Percentiles rank a stretch among this genome's conserved stretches.
phyloP scores from a whole-genome alignment of 2,888 invertebrate genomes.

The Hemithea aestivaria region DNA sequence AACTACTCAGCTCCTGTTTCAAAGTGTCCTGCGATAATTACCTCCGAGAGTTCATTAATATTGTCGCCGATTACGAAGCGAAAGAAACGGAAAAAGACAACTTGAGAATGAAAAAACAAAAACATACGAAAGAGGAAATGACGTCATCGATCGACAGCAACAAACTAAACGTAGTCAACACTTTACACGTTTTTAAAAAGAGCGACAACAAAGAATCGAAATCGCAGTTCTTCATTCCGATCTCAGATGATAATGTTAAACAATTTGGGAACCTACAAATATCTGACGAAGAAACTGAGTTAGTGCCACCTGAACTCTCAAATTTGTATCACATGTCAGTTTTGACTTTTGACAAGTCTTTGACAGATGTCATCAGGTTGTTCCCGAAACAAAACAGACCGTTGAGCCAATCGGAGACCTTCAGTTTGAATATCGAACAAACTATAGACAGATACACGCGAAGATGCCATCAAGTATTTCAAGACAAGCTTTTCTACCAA shows the following conservation, averaged over 20 bases:
- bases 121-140: constrained; percentile 54
- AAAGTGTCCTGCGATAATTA: constrained; percentile 71
- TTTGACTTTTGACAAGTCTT: constrained; percentile 54
- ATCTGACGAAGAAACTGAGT: constrained; percentile 57
- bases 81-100: constrained; percentile 59
- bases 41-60: constrained; percentile 57
- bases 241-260: constrained; percentile 53
- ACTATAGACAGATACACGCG: constrained; percentile 70
- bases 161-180: constrained; percentile 61
- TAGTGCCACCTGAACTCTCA: constrained; percentile 57
- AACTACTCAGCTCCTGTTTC: constrained; percentile 71
- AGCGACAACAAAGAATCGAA: constrained; percentile 67
- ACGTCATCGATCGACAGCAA: constrained; percentile 64
- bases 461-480: constrained; percentile 71
- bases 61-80: constrained; percentile 51
- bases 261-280: constrained; percentile 65
- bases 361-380: constrained; percentile 57
- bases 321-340: constrained; percentile 52
- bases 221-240: constrained; percentile 72
- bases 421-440: constrained; percentile 59
- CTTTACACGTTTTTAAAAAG: constrained; percentile 65
- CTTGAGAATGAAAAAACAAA: constrained; percentile 47
- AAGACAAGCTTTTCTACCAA: constrained; percentile 70
- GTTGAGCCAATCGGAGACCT: constrained; percentile 71
- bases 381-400: constrained; percentile 73